phyloP scores from a whole-genome alignment of 2,797 vertebrate genomes.

The Anguilla marmorata region DNA sequence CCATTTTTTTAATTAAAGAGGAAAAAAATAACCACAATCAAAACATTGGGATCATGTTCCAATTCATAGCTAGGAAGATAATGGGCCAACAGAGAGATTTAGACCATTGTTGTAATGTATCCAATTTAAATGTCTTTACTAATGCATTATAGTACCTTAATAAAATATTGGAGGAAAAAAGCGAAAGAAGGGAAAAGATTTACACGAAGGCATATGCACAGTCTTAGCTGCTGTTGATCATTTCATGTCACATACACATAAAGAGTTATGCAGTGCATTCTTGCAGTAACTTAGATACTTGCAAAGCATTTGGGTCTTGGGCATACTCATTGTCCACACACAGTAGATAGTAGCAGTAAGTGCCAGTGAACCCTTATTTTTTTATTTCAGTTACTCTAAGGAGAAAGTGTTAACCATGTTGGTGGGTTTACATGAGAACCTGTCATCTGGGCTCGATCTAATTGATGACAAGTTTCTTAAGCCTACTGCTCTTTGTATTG shows the following conservation, averaged over 20 bases:
- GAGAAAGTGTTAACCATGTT: neutral
- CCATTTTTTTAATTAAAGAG: neutral
- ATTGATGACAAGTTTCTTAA: neutral
- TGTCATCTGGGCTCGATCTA: neutral
- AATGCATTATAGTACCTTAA: neutral
- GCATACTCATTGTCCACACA: neutral
- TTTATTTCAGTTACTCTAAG: too few relatives aligned
- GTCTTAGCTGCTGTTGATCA: too few relatives aligned
- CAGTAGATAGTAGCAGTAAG: too few relatives aligned
- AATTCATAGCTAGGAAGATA: neutral
- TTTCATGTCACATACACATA: neutral
- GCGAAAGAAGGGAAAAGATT: neutral
- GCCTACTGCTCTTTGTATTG: neutral
- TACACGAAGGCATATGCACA: too few relatives aligned
- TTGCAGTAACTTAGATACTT: neutral
- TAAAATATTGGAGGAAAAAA: neutral
- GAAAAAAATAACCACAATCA: neutral
- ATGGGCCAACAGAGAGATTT: neutral
- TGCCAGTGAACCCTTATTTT: too few relatives aligned
- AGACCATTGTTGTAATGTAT: neutral
- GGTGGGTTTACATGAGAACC: neutral
- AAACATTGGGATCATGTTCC: neutral
- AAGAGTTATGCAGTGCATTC: neutral
- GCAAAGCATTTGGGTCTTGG: neutral
- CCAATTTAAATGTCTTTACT: neutral